Percentiles rank a stretch among this genome's conserved stretches.
Conservation (phyloP, 2,888 invertebrate genomes). For the Erannis defoliaria region DNA sequence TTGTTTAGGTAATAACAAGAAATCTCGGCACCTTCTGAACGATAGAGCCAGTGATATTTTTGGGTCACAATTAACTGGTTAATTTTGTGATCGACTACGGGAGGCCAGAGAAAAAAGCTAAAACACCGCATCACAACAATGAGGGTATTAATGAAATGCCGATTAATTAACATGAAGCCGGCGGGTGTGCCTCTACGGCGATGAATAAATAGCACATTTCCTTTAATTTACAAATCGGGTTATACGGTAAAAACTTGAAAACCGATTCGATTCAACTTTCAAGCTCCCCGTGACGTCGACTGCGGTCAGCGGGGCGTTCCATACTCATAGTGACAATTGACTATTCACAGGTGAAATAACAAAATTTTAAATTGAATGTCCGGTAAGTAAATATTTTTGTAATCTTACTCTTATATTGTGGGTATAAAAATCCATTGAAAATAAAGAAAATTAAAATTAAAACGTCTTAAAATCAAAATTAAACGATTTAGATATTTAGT, state of each 20-base stretch:
- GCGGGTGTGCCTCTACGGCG: conserved; percentile 68
- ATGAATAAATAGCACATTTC: conserved; percentile 77
- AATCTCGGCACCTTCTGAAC: conserved; percentile 48
- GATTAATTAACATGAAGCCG: conserved; percentile 74
- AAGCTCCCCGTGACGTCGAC: conserved; percentile 65
- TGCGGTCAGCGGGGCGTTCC: conserved; percentile 65
- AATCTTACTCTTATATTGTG: conserved; percentile 26
- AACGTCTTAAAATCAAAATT: conserved; percentile 24
- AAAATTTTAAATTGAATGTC: conserved; percentile 29
- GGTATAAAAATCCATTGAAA: conserved; percentile 30
- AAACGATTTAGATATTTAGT: conserved; percentile 48
- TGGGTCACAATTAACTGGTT: conserved; percentile 53
- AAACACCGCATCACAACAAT: conserved; percentile 63
- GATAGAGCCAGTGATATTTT: conserved; percentile 48
- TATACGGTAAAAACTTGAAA: conserved; percentile 71
- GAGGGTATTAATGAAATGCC: conserved; percentile 72
- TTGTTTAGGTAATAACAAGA: conserved; percentile 49
- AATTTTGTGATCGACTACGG: conserved; percentile 32
- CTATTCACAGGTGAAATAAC: conserved; percentile 53
- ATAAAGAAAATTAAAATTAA: conserved; percentile 26
- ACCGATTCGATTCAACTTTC: conserved; percentile 57
- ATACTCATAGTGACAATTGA: conserved; percentile 57
- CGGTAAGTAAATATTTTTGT: conserved; percentile 49
- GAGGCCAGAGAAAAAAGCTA: conserved; percentile 51
- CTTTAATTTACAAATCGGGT: conserved; percentile 68